Conservation (phyloP, 2,113 vertebrate genomes). For the Chaetops frenatus region DNA sequence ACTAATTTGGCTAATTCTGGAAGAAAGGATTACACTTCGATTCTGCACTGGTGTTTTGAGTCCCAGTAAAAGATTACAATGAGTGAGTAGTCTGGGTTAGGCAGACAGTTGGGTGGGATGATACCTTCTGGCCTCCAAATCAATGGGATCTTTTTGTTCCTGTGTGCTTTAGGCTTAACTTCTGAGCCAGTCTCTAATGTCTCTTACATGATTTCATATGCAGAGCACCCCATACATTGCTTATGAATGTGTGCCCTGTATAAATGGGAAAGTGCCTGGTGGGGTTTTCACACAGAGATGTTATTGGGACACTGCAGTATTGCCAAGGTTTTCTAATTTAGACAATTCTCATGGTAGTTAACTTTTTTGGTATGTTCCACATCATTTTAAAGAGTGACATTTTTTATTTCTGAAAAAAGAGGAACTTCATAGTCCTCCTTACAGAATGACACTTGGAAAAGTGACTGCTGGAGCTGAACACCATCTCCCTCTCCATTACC, state of each 20-base stretch:
- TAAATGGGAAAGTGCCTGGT: not conserved
- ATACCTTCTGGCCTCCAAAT: slow-evolving; percentile 39
- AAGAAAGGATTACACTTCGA: slow-evolving; percentile 56
- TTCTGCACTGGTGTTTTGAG: slow-evolving; percentile 54
- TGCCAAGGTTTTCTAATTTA: not conserved
- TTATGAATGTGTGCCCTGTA: not conserved
- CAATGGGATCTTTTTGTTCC: slow-evolving; percentile 17
- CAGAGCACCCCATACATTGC: not conserved
- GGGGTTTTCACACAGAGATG: slow-evolving; percentile 16
- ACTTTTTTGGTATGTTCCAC: not conserved
- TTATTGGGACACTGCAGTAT: not conserved
- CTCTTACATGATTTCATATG: not conserved
- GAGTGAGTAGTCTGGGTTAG: slow-evolving; percentile 47
- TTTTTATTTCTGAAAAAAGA: not conserved
- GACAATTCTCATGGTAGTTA: not conserved
- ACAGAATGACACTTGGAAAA: not conserved
- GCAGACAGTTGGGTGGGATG: slow-evolving; percentile 21
- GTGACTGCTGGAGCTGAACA: not conserved
- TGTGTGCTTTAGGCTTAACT: not conserved
- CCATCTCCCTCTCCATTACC: not conserved
- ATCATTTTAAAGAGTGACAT: not conserved
- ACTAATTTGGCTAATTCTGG: slow-evolving; percentile 58
- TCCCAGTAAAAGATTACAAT: slow-evolving; percentile 42
- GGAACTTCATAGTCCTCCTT: not conserved
- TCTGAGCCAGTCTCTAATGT: not conserved